Base-by-base conservation (phyloP, 1,140 invertebrate species). In the Brachionus calyciflorus region DNA sequence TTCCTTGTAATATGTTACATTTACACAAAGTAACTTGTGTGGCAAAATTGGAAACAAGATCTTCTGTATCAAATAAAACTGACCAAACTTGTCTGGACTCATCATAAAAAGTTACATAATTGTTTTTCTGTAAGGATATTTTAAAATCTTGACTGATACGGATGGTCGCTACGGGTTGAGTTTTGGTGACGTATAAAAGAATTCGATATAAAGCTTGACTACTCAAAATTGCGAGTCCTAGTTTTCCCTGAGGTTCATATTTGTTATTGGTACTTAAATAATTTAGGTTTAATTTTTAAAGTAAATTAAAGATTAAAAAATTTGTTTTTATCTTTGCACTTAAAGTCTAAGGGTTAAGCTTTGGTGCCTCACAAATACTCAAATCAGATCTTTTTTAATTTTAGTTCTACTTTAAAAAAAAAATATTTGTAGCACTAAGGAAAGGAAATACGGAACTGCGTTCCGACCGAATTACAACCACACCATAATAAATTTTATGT, bases 101-200 rank as follows among this genome's bases (percentile, higher is more conserved):
- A 81, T 86, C 85, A 80, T 85, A 85, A 75, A 86, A 84, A 48
- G 75, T 84, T 6, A 82, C 84, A 82, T 86, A 86, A 77, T 85
- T 85, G 70, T 85, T 86, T 49, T 81, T 73, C 78, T 85, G 85
- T 80, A 85, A 83, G 57, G 81, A 81, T 69, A 82, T 85, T 33
- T 63, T 78, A 78, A 85, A 85, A 30, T 78, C 73, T 55, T 78
- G 44, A 14, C 79, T 79, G 41, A 86, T 84, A 57, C 78, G 82
- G 6, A 82, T 82, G 77, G 81, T 80, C 9, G 85, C 82, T 2
- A 86, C 81, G 68, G 83, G 83, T 70, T 85, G 80, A 77, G 83
- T 80, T 78, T 85, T 84, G 28, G 80, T 82, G 9, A 85, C 81
- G 76, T 86, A 86, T 77, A 86, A 76, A 60, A 86, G 79, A 7